Conservation (phyloP, 64 coral and sea anemone species). For the Dendronephthya gigantea region DNA sequence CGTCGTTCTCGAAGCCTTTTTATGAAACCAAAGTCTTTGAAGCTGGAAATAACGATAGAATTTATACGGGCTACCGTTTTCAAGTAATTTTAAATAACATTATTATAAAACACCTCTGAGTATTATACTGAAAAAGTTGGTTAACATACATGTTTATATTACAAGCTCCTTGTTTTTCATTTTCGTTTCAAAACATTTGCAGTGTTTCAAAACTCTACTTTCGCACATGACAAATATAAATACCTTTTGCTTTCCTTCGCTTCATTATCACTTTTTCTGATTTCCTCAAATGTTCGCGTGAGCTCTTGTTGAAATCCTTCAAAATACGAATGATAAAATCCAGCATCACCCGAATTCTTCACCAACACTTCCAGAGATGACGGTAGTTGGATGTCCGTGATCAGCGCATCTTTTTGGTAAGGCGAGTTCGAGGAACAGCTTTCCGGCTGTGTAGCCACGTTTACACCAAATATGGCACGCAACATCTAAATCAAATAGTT, state of each 20-base stretch:
- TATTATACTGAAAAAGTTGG: too few relatives aligned
- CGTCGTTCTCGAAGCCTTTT: slow-evolving; percentile 65
- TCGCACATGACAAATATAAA: too few relatives aligned
- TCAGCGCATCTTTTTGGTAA: background rate
- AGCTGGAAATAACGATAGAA: background rate
- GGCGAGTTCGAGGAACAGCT: background rate
- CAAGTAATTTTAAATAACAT: too few relatives aligned
- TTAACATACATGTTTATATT: too few relatives aligned
- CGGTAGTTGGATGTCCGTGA: background rate
- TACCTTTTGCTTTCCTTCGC: slow-evolving; percentile 1
- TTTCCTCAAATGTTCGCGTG: background rate
- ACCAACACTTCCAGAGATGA: background rate
- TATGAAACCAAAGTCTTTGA: slow-evolving; percentile 38
- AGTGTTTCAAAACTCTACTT: too few relatives aligned
- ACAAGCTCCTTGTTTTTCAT: too few relatives aligned
- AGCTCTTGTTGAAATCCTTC: background rate
- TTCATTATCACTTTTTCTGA: background rate
- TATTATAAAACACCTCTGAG: too few relatives aligned
- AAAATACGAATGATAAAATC: background rate
- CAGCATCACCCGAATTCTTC: background rate
- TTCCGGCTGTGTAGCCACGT: slow-evolving; percentile 61
- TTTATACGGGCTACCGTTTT: too few relatives aligned
- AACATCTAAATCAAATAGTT: slow-evolving; percentile 50
- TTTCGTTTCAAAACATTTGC: too few relatives aligned
- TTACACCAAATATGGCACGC: slow-evolving; percentile 90